Evolutionary conservation across 2,113 vertebrate species (phyloP), one percentile per base, ranked within the genome.

Genomic region (Coregonus clupeaformis): DNA sequence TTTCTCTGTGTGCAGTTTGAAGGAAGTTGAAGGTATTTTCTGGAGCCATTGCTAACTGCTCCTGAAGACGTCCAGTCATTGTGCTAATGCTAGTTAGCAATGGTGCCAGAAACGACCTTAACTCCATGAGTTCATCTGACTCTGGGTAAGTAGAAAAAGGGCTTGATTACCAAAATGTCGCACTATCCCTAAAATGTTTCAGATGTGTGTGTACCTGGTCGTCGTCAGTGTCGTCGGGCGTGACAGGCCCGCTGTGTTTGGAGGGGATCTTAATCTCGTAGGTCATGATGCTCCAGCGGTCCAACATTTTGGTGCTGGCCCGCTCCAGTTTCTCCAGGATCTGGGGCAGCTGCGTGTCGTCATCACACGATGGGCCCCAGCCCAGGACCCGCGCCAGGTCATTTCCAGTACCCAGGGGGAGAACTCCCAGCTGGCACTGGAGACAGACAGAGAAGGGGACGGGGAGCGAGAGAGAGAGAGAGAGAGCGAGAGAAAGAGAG

Each of bases 221-320:
- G 77, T 95, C 93, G 68, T 95, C 96, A 0, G 91, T 81, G 11
- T 95, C 95, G 82, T 96, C 97, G 47, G 94, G 90, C 75, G 94
- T 94, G 80, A 92, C 91, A 7, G 95, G 94, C 89, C 95, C 95
- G 89, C 96, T 93, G 87, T 93, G 89, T 87, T 98, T 98, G 75
- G 94, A 86, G 71, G 95, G 96, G 87, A 99, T 93, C 92, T 97
- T 99, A 74, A 99, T 94, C 90, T 99, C 97, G 82, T 98, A 98
- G 0, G 97, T 98, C 97, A 99, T 99, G 92, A 98, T 98, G 90
- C 97, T 98, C 97, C 97, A 99, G 85, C 97, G 96, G 93, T 99
- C 97, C 83, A 99, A 77, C 97, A 99, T 99, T 90, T 99, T 99
- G 0, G 97, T 99, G 82, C 97, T 99, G 85, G 97, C 97, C 73